These are phyloP conservation scores for Sorex araneus DNA, from an alignment of 2,113 vertebrate genomes.

Conservation along the genomic window DNA sequence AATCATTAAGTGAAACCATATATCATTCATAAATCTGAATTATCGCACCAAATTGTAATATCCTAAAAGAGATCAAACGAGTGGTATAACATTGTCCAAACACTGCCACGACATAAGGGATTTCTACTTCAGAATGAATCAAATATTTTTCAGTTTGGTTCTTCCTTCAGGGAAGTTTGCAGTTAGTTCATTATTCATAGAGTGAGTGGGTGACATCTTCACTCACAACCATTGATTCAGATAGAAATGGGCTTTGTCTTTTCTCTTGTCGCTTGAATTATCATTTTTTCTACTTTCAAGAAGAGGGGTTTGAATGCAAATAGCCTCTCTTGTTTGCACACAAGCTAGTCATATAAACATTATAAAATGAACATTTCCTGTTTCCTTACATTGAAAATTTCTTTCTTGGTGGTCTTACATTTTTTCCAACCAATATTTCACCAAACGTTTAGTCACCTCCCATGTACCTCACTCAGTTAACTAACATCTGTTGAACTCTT, in stretches of 20 bases:
- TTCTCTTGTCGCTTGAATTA: constrained; percentile 29
- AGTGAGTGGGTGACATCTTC: background rate
- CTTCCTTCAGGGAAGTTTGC: constrained; percentile 29
- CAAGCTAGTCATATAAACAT: background rate
- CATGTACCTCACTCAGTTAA: constrained; percentile 37
- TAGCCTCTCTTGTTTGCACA: background rate
- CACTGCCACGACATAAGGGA: background rate
- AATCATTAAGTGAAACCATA: background rate
- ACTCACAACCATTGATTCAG: constrained; percentile 31
- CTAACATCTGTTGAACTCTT: constrained; percentile 23
- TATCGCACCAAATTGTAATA: constrained; percentile 24
- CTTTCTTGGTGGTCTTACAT: constrained; percentile 16
- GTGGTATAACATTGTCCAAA: constrained; percentile 50
- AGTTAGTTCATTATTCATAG: constrained; percentile 6
- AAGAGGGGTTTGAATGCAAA: background rate
- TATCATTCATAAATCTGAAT: constrained; percentile 52
- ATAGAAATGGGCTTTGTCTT: constrained; percentile 31
- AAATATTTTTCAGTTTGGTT: constrained; percentile 29
- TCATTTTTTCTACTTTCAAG: constrained; percentile 48
- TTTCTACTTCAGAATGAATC: constrained; percentile 53
- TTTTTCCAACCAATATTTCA: constrained; percentile 63
- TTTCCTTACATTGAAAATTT: constrained; percentile 41
- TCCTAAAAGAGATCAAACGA: background rate
- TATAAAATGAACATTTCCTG: constrained; percentile 11
- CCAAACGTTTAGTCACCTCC: constrained; percentile 11